phyloP scores from a whole-genome alignment of 2,797 vertebrate species.

The Nannoperca obscura region DNA sequence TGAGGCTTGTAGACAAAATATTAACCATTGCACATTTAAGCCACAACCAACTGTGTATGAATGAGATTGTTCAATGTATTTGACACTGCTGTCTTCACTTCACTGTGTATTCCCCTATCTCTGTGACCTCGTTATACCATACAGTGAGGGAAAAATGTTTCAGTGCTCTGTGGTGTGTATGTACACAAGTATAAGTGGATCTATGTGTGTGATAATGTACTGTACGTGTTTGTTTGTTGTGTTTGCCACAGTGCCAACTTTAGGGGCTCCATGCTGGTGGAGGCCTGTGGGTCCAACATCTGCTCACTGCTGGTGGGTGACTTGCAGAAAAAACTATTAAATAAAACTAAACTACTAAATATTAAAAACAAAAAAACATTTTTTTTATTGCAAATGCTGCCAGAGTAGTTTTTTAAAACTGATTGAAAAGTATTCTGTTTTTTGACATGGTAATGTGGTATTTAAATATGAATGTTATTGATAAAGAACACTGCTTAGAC shows the following conservation, averaged over 20 bases:
- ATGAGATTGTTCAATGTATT: neutral
- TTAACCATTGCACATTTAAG: neutral
- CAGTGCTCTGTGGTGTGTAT: neutral
- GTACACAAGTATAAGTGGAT: neutral
- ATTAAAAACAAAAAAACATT: too few species aligned
- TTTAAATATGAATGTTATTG: neutral
- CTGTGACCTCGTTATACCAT: slow-evolving; percentile 28
- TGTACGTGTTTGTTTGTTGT: slow-evolving; percentile 23
- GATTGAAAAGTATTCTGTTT: neutral
- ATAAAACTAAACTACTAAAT: too few species aligned
- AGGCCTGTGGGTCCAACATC: slow-evolving; percentile 77
- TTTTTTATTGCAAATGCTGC: slow-evolving; percentile 14
- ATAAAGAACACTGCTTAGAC: neutral
- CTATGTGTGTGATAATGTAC: neutral
- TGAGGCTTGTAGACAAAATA: neutral
- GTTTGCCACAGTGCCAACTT: slow-evolving; percentile 48
- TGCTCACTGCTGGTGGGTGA: slow-evolving; percentile 71
- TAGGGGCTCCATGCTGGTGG: slow-evolving; percentile 61
- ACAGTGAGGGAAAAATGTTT: slow-evolving; percentile 8
- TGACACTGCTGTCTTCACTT: slow-evolving; percentile 20
- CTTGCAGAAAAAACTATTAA: slow-evolving; percentile 8
- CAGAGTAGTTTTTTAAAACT: slow-evolving; percentile 1
- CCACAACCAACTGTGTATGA: neutral
- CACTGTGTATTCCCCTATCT: neutral
- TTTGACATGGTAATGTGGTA: neutral